phyloP scores from a whole-genome alignment of 2,888 invertebrate species.

The Villa cingulata region DNA sequence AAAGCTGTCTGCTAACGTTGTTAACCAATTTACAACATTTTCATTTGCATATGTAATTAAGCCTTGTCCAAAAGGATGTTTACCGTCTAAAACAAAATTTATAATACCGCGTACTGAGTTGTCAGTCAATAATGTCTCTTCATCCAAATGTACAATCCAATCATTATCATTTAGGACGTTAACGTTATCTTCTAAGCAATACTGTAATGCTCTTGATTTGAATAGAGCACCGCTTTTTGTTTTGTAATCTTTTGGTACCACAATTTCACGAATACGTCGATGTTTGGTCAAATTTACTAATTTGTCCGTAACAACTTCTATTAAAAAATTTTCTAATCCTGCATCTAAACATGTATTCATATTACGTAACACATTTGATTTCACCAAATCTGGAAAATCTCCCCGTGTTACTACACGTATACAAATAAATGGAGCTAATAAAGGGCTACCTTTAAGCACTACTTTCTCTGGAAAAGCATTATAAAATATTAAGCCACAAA shows the following conservation, averaged over 20 bases:
- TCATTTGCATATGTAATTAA: conserved; percentile 93
- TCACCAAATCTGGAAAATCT: conserved; percentile 82
- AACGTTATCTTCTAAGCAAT: conserved; percentile 82
- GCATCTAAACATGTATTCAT: conserved; percentile 77
- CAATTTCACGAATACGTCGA: conserved; percentile 70
- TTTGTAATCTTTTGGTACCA: conserved; percentile 74
- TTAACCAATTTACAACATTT: conserved; percentile 91
- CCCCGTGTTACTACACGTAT: conserved; percentile 89
- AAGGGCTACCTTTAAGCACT: conserved; percentile 72
- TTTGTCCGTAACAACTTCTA: conserved; percentile 93
- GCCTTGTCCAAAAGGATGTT: conserved; percentile 91
- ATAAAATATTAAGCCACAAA: conserved; percentile 73
- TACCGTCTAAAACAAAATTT: conserved; percentile 89
- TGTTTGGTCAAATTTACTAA: conserved; percentile 61
- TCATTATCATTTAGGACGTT: conserved; percentile 75
- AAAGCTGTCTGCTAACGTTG: conserved; percentile 89
- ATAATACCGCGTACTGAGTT: conserved; percentile 80
- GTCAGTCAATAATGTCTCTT: conserved; percentile 87
- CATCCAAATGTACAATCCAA: conserved; percentile 96
- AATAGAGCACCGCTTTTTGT: conserved; percentile 87
- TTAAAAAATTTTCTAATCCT: conserved; percentile 87
- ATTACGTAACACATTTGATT: conserved; percentile 72
- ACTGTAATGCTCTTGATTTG: conserved; percentile 89
- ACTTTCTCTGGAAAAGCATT: conserved; percentile 93
- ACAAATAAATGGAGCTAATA: conserved; percentile 87